Evolutionary conservation across 2,797 vertebrate genomes (phyloP).

Genomic region (Rhinophrynus dorsalis): DNA sequence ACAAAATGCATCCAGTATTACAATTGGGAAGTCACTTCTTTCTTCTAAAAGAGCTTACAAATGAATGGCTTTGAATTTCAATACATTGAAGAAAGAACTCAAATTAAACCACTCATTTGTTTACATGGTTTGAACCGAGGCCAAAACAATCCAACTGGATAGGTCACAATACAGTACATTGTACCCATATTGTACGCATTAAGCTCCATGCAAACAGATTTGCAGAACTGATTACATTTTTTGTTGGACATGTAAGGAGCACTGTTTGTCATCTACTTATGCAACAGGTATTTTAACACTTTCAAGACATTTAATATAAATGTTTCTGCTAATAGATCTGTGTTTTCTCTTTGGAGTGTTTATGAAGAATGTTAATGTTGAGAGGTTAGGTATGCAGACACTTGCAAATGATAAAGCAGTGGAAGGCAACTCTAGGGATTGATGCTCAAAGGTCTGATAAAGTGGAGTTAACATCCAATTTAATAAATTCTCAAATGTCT

Average conservation of each 20-base stretch:
- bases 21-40: too few species aligned
- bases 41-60: constrained; percentile 17
- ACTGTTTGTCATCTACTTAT: background rate
- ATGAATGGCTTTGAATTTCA: constrained; percentile 34
- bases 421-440: too few species aligned
- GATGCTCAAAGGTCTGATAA: too few species aligned
- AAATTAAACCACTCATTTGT: constrained; percentile 4
- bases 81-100: background rate
- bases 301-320: too few species aligned
- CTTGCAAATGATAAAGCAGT: too few species aligned
- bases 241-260: constrained; percentile 43
- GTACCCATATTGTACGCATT: constrained; percentile 23
- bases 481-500: too few species aligned
- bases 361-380: too few species aligned
- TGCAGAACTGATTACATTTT: constrained; percentile 23
- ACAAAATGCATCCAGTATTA: too few species aligned
- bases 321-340: too few species aligned
- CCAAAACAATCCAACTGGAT: constrained; percentile 2
- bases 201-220: constrained; percentile 19
- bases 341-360: too few species aligned
- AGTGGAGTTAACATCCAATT: too few species aligned
- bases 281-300: background rate
- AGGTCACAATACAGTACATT: constrained; percentile 28
- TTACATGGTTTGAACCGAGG: constrained; percentile 7
- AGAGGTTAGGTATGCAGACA: too few species aligned